Evolutionary conservation across 2,797 vertebrate genomes (phyloP), one percentile per base, ranked within the genome.

Genomic region (Rhodeus uyekii): DNA sequence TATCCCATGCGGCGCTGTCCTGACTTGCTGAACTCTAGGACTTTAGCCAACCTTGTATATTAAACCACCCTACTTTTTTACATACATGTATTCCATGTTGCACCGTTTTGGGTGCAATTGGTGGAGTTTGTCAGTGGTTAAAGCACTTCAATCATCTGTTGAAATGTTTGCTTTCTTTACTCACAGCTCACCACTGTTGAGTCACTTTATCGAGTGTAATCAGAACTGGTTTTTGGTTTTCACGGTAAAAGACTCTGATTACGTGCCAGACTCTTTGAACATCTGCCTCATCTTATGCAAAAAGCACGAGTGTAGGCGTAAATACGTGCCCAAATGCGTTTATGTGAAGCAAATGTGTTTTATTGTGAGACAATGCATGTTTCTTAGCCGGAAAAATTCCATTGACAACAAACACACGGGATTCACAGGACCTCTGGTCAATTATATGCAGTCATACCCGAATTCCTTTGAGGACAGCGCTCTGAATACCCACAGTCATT

Each of bases 371-470:
- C 79, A 87, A 78, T 27, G 46, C 63, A 36, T 53, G 68, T 64
- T 89, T 73, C 82, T 82, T 16, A 76, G 55, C 44, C 10, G 78
- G 82, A 80, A 87, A 89, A 85, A 87, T 86, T 84, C 73, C 73
- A 88, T 89, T 89, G 87, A 89, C 81, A 88, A 71, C 87, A 90
- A 90, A 90, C 83, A 85, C 90, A 88, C 85, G 71, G 81, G 87
- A 87, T 88, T 87, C 42, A 68, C 81, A 88, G 86, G 91, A 92
- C 88, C 91, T 80, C 88, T 90, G 92, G 93, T 93, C 93, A 94
- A 93, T 93, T 91, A 93, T 88, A 94, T 93, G 91, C 94, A 92
- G 93, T 90, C 91, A 91, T 91, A 90, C 90, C 61, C 65, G 55
- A 89, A 94, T 94, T 93, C 92, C 91, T 91, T 85, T 27, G 78